Evolutionary conservation across 1,140 invertebrate species (phyloP).

Genomic region (Mizuhopecten yessoensis): DNA sequence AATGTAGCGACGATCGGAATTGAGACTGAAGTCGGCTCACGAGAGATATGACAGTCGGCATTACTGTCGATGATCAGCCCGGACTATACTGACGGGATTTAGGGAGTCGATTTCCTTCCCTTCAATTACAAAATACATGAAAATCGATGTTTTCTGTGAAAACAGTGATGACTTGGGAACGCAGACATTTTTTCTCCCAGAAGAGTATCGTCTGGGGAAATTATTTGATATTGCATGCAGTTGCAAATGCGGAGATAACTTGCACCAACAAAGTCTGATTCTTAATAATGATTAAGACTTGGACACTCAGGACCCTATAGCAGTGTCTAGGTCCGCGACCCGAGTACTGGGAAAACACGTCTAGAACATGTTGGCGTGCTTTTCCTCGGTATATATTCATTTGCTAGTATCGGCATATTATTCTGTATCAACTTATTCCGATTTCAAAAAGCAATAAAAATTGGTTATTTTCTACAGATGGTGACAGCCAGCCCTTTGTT

Average conservation of each 20-base stretch:
- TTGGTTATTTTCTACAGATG: not conserved
- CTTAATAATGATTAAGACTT: not conserved
- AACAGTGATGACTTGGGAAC: not conserved
- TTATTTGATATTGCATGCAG: not conserved
- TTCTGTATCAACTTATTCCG: not conserved
- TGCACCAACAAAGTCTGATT: not conserved
- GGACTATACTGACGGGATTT: not conserved
- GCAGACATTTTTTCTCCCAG: not conserved
- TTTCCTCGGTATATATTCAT: not conserved
- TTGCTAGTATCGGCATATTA: not conserved
- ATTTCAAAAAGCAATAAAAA: constrained; percentile 27
- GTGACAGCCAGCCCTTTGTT: not conserved
- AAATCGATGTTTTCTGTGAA: constrained; percentile 31
- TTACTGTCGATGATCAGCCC: not conserved
- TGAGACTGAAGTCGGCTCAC: not conserved
- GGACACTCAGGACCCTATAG: not conserved
- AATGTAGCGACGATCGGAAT: not conserved
- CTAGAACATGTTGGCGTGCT: not conserved
- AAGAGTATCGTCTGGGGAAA: not conserved
- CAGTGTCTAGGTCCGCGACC: not conserved
- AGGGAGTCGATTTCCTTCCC: not conserved
- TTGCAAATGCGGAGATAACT: not conserved
- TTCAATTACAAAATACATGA: constrained; percentile 18
- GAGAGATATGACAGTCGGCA: not conserved
- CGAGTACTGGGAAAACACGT: not conserved